These are phyloP conservation scores for Scaptomyza cyrtandrae DNA, from an alignment of 2,888 invertebrate species.

Conservation along the genomic window DNA sequence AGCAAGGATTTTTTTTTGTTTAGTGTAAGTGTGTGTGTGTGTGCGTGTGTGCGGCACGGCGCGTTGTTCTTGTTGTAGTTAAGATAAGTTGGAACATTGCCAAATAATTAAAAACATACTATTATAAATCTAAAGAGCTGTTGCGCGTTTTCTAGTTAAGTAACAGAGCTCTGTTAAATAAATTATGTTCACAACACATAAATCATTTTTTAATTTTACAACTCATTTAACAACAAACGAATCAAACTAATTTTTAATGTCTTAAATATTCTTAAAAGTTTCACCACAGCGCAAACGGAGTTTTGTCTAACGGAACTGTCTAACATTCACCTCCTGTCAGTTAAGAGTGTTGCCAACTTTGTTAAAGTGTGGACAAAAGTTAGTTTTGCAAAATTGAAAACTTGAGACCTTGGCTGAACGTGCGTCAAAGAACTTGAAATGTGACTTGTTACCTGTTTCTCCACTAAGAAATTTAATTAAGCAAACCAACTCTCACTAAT, in stretches of 20 bases:
- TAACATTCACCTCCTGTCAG: not conserved
- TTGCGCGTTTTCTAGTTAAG: constrained; percentile 45
- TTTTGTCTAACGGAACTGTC: not conserved
- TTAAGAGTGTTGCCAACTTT: constrained; percentile 18
- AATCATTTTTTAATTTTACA: constrained; percentile 4
- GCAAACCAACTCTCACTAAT: constrained; percentile 40
- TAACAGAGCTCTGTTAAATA: constrained; percentile 40
- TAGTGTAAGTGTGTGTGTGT: no score
- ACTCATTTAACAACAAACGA: not conserved
- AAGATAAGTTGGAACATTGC: constrained; percentile 49
- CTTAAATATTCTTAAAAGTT: not conserved
- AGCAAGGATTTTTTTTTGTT: constrained; percentile 51
- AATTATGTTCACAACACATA: constrained; percentile 3
- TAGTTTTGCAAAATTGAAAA: not conserved
- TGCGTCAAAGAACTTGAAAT: constrained; percentile 43
- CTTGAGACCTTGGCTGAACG: constrained; percentile 29
- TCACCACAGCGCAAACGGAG: not conserved
- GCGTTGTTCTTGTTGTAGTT: constrained; percentile 36
- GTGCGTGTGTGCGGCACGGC: constrained; percentile 20
- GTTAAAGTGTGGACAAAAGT: not conserved
- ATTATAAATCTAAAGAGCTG: constrained; percentile 47
- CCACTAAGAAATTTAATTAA: constrained; percentile 17
- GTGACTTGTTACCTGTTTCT: constrained; percentile 1
- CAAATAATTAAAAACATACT: constrained; percentile 58
- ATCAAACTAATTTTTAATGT: not conserved